Base-by-base conservation (phyloP, 2,888 invertebrate species). In the Mongoloraphidia duomilia region DNA sequence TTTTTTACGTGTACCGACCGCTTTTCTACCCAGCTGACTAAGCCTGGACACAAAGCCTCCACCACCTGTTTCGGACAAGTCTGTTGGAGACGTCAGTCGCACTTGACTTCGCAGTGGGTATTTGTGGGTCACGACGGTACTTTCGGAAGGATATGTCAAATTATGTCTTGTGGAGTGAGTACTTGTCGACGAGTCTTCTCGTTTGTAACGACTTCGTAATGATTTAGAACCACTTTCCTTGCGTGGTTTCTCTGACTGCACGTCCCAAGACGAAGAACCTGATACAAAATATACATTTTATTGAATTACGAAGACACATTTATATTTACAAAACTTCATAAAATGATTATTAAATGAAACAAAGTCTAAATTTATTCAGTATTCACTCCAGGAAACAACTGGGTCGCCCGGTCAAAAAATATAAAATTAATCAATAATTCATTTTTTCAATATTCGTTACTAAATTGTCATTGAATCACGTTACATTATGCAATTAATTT, bases 81-180 rank as follows among this genome's bases (percentile, higher is more conserved):
- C 50, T 14, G 44, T 40, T 41, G 56, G 56, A 55, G 57, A 26
- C 12, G 40, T 58, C 57, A 62, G 56, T 54, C 58, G 59, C 50
- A 68, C 67, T 56, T 66, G 69, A 58, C 69, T 69, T 44, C 71
- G 63, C 57, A 71, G 59, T 45, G 68, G 65, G 61, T 69, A 69
- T 53, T 63, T 65, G 54, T 67, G 67, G 39, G 56, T 55, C 26
- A 26, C 26, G 11, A 50, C 46, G 14, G 42, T 17, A 41, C 36
- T 43, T 17, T 43, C 43, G 6, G 56, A 56, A 46, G 60, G 60
- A 56, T 59, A 59, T 53, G 60, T 60, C 34, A 47, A 41, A 43
- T 55, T 49, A 49, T 60, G 60, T 42, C 52, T 47, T 48, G 54
- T 51, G 9, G 60, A 60, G 35, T 59, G 55, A 45, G 58, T 55